Conservation (phyloP, 1,140 invertebrate genomes). For the Lerema accius region DNA sequence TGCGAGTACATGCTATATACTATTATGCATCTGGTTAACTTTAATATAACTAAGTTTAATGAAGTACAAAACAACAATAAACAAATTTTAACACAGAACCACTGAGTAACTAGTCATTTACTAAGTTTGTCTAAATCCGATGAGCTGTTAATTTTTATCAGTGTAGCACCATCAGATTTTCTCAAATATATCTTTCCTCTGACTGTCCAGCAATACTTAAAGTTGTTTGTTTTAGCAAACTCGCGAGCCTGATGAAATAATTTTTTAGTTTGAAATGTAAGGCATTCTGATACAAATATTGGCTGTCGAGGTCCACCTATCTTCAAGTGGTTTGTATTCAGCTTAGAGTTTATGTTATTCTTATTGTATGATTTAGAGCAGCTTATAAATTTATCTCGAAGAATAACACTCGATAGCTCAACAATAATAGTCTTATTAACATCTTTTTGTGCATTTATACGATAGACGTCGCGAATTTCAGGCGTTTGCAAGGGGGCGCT, state of each 20-base stretch:
- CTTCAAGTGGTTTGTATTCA: background rate
- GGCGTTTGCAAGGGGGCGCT: background rate
- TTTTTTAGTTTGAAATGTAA: slow-evolving; percentile 1
- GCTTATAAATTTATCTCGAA: slow-evolving; percentile 1
- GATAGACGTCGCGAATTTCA: slow-evolving; percentile 12
- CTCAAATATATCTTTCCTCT: slow-evolving; percentile 8
- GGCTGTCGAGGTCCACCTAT: background rate
- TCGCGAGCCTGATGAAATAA: background rate
- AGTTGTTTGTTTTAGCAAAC: slow-evolving; percentile 3
- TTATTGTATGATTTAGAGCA: background rate
- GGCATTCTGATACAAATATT: background rate
- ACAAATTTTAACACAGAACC: no score
- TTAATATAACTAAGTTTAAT: no score
- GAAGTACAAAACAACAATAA: no score
- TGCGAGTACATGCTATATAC: no score
- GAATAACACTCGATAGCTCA: background rate
- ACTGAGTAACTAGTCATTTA: no score
- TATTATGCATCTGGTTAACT: no score
- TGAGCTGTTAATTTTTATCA: background rate
- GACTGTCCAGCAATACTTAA: slow-evolving; percentile 12
- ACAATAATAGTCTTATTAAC: background rate
- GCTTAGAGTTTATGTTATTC: background rate
- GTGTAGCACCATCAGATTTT: background rate
- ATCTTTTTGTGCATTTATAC: slow-evolving; percentile 2
- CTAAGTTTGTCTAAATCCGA: no score